A percentile compares a stretch with the other conserved stretches of the same genome.
These are phyloP conservation scores for Hipposideros larvatus DNA, from an alignment of 2,797 vertebrate genomes.

Conservation along the genomic window DNA sequence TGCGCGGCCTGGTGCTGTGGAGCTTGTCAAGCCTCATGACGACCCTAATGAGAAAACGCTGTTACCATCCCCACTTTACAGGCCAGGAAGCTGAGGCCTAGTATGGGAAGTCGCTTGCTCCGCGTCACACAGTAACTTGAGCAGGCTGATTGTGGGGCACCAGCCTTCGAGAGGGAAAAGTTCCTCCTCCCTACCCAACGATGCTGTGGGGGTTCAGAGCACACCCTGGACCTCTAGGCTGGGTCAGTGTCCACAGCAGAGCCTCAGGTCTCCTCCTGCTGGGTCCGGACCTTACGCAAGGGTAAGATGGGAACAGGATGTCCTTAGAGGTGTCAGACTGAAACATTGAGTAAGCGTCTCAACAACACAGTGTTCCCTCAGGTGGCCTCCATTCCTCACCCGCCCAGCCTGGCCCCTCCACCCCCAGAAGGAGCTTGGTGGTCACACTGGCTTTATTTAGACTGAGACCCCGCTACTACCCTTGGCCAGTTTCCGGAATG, in stretches of 20 bases:
- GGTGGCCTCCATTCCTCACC: background rate
- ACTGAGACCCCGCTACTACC: background rate
- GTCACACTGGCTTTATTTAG: background rate
- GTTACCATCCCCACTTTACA: background rate
- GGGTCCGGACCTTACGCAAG: background rate
- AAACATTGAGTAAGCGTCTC: background rate
- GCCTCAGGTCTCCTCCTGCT: background rate
- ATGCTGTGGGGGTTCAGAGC: background rate
- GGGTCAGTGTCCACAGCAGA: background rate
- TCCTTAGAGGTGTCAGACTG: background rate
- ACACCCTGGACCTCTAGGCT: background rate
- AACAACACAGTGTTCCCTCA: background rate
- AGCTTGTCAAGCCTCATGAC: fast-evolving
- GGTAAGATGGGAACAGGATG: slow-evolving; percentile 22
- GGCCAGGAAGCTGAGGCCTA: background rate
- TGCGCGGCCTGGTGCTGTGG: fast-evolving
- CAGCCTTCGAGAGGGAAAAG: background rate
- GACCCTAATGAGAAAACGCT: background rate
- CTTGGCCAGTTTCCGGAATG: background rate
- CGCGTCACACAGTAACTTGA: background rate
- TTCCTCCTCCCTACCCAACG: background rate
- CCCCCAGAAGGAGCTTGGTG: background rate
- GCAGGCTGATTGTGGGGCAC: background rate
- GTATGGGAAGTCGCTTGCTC: background rate
- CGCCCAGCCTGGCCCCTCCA: background rate